Conservation (phyloP, 2,888 invertebrate genomes). For the Acanthosepion esculentum region DNA sequence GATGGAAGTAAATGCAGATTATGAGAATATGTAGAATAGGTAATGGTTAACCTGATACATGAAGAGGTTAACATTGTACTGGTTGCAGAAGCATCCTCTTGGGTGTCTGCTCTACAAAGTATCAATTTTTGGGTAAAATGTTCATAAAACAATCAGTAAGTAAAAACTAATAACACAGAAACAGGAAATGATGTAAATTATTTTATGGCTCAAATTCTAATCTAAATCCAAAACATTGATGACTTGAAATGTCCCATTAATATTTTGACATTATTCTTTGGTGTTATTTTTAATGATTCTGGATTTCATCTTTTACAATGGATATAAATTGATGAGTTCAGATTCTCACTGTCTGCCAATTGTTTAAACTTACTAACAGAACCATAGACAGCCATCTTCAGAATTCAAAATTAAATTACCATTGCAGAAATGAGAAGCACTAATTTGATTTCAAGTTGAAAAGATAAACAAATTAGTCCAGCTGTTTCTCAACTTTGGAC, state of each 20-base stretch:
- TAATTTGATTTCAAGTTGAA: constrained; percentile 41
- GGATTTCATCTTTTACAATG: constrained; percentile 22
- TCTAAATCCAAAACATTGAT: background rate
- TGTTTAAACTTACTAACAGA: constrained; percentile 45
- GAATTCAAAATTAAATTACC: constrained; percentile 38
- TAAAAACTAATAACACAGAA: background rate
- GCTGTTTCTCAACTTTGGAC: constrained; percentile 46
- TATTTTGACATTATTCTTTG: background rate
- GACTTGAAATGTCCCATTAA: background rate
- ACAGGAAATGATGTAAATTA: background rate
- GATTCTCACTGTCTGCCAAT: constrained; percentile 42
- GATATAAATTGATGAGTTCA: constrained; percentile 24
- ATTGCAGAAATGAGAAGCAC: constrained; percentile 36
- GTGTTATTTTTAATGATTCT: background rate
- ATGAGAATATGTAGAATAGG: no score
- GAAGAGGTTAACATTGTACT: no score
- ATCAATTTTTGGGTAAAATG: no score
- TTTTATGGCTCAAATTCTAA: background rate
- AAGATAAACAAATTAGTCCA: constrained; percentile 47
- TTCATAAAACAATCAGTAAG: no score
- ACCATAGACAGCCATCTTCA: constrained; percentile 34
- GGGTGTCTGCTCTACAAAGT: no score
- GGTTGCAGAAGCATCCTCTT: no score
- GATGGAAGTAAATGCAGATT: no score
- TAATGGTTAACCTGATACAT: no score